Percentiles rank a stretch among this genome's conserved stretches.
phyloP scores from a whole-genome alignment of 2,113 vertebrate genomes.

The Fregetta grallaria region DNA sequence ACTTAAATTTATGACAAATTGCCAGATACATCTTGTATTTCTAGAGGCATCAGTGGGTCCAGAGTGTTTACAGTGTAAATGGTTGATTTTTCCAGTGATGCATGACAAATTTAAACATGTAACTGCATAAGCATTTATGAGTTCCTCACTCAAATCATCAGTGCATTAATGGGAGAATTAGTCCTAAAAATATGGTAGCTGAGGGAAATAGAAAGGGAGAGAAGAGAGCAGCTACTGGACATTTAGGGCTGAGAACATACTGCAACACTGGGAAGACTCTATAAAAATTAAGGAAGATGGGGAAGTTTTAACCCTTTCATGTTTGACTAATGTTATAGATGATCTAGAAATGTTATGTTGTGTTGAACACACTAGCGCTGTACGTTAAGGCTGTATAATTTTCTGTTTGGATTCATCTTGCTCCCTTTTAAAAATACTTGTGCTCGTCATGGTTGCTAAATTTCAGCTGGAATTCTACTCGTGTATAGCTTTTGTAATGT shows the following conservation, averaged over 20 bases:
- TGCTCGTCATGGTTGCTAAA: neutral
- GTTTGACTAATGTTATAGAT: neutral
- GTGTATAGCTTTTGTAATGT: neutral
- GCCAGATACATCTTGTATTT: neutral
- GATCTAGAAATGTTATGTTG: neutral
- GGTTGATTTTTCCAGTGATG: conserved; percentile 13
- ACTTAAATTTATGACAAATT: neutral
- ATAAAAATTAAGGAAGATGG: neutral
- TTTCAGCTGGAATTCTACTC: neutral
- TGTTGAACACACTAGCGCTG: neutral
- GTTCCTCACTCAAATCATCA: neutral
- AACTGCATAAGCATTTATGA: neutral
- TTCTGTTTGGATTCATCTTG: neutral
- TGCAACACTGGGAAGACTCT: neutral
- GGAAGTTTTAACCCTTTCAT: neutral
- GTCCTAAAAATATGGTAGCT: neutral
- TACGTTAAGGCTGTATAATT: neutral
- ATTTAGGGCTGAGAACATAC: neutral
- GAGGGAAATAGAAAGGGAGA: neutral
- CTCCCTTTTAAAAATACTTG: neutral
- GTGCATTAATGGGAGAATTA: neutral
- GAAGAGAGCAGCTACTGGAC: neutral
- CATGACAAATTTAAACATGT: neutral
- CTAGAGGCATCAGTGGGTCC: neutral
- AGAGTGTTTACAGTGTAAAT: neutral